Conservation (phyloP, 2,888 invertebrate genomes). For the Scrobipalpa atriplicella region DNA sequence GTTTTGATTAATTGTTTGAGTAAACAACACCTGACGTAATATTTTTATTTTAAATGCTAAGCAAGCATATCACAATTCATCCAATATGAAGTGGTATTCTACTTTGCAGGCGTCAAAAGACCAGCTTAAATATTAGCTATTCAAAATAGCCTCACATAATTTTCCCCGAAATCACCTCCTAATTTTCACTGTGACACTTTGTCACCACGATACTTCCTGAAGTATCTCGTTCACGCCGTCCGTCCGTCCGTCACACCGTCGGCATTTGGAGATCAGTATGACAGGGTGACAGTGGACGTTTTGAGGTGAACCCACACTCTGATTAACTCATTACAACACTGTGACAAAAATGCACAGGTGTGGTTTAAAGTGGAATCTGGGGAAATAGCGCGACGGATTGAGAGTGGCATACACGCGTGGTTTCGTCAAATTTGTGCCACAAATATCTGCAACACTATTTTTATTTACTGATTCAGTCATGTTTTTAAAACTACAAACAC, state of each 20-base stretch:
- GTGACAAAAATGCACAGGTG: conserved; percentile 20
- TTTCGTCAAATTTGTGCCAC: not conserved
- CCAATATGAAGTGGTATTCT: not conserved
- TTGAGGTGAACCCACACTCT: conserved; percentile 55
- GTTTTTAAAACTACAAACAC: not conserved
- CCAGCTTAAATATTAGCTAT: not conserved
- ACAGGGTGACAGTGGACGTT: conserved; percentile 46
- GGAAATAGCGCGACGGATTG: conserved; percentile 8
- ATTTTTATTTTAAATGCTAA: not conserved
- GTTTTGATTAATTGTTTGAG: not conserved
- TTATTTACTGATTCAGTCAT: not conserved
- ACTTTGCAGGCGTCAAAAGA: not conserved
- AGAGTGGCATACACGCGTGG: conserved; percentile 11
- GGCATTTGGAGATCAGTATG: conserved; percentile 28
- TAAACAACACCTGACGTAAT: not conserved
- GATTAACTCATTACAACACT: conserved; percentile 34
- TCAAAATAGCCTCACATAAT: not conserved
- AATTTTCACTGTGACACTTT: conserved; percentile 25
- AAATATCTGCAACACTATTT: not conserved
- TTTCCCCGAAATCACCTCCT: not conserved
- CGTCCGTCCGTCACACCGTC: conserved; percentile 39
- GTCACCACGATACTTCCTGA: conserved; percentile 42
- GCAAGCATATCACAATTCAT: not conserved
- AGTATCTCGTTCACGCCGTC: conserved; percentile 27
- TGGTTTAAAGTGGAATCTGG: conserved; percentile 2